phyloP scores from a whole-genome alignment of 2,888 invertebrate species.

The Phaonia tiefii region DNA sequence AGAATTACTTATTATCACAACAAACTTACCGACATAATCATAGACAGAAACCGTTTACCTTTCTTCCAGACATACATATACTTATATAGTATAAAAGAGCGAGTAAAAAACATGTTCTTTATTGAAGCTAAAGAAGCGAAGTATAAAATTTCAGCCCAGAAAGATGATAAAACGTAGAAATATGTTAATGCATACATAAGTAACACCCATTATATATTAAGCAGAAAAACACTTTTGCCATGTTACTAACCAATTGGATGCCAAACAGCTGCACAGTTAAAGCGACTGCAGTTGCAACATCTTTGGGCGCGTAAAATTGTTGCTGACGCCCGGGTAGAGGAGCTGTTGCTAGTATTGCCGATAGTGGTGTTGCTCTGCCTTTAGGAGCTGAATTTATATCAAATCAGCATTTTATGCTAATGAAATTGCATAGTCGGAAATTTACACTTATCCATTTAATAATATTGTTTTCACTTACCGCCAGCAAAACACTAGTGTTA shows the following conservation, averaged over 20 bases:
- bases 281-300: background rate
- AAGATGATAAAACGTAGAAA: too few relatives aligned
- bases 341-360: too few relatives aligned
- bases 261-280: background rate
- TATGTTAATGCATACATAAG: too few relatives aligned
- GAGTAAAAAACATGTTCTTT: too few relatives aligned
- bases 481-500: slow-evolving; percentile 54
- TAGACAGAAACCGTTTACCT: too few relatives aligned
- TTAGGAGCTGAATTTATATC: background rate
- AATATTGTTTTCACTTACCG: slow-evolving; percentile 51
- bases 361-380: slow-evolving; percentile 11
- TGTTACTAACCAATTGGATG: background rate
- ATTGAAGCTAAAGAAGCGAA: too few relatives aligned
- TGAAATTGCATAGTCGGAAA: slow-evolving; percentile 63
- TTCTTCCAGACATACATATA: too few relatives aligned
- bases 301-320: background rate
- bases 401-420: slow-evolving; percentile 58
- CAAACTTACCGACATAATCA: too few relatives aligned
- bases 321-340: too few relatives aligned
- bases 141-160: too few relatives aligned
- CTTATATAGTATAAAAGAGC: too few relatives aligned
- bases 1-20: too few relatives aligned
- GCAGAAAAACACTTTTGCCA: background rate
- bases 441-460: slow-evolving; percentile 49
- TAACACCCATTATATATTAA: slow-evolving; percentile 37